These are phyloP conservation scores for Ariopsis seemanni DNA, from an alignment of 2,113 vertebrate genomes.

Conservation along the genomic window DNA sequence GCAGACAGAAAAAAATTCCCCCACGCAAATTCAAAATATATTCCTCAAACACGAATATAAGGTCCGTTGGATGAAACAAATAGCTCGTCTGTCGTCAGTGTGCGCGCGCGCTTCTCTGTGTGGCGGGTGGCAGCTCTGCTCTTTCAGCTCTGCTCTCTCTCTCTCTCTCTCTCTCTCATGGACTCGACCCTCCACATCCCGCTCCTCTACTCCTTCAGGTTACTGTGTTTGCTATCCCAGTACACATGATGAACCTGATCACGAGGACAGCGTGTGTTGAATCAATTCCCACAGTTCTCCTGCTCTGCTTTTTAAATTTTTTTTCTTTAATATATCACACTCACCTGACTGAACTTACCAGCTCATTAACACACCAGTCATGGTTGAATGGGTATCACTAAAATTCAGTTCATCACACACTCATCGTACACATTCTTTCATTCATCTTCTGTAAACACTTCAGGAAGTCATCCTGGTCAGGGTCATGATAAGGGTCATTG, in stretches of 20 bases:
- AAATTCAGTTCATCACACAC: neutral
- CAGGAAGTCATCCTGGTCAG: neutral
- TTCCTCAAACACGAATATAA: too few relatives aligned
- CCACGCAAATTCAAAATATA: too few relatives aligned
- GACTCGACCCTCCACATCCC: neutral
- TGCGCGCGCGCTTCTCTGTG: too few relatives aligned
- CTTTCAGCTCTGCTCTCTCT: too few relatives aligned
- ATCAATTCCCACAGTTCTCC: neutral
- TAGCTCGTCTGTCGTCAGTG: too few relatives aligned
- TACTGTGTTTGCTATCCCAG: neutral
- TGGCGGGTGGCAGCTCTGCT: too few relatives aligned
- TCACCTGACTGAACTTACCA: neutral
- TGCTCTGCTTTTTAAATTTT: neutral
- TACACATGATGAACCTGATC: neutral
- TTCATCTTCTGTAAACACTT: neutral
- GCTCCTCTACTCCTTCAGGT: neutral
- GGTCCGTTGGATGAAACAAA: too few relatives aligned
- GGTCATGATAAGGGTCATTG: neutral
- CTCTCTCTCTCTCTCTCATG: too few relatives aligned
- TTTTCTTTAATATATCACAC: neutral
- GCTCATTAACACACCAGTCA: neutral
- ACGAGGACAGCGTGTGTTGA: neutral
- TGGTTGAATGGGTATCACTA: neutral
- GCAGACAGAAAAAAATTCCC: too few relatives aligned
- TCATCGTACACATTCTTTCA: neutral